phyloP scores from a whole-genome alignment of 2,797 vertebrate genomes.

The Vespertilio murinus region DNA sequence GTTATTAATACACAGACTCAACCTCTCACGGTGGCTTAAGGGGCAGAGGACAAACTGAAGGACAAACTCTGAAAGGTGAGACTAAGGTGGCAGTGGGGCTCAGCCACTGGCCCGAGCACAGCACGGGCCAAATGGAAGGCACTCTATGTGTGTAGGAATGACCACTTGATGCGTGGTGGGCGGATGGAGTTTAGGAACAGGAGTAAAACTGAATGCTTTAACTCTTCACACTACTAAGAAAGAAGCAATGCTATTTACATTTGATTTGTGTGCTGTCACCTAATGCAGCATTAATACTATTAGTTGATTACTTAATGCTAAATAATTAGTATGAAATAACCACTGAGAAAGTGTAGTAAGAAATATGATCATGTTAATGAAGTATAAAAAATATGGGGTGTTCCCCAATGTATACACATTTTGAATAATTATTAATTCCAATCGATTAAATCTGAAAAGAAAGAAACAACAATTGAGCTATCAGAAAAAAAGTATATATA shows the following conservation, averaged over 20 bases:
- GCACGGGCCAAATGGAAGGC: not conserved
- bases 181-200: not conserved
- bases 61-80: not conserved
- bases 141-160: accelerated
- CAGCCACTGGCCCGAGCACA: not conserved
- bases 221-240: not conserved
- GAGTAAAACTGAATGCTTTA: not conserved
- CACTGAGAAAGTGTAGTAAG: not conserved
- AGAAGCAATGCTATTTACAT: not conserved
- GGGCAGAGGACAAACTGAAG: not conserved
- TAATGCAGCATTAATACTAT: not conserved
- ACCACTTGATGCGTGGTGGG: not conserved
- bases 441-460: too few relatives aligned
- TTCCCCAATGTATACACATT: too few relatives aligned
- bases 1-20: constrained; percentile 30
- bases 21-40: not conserved
- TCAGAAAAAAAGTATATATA: too few relatives aligned
- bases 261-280: not conserved
- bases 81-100: not conserved
- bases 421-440: too few relatives aligned
- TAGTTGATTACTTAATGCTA: not conserved
- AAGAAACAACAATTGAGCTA: too few relatives aligned
- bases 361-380: not conserved
- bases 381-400: not conserved
- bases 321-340: not conserved